A percentile compares a stretch with the other conserved stretches of the same genome.
Evolutionary conservation across 2,888 invertebrate genomes (phyloP).

Genomic region (Caenorhabditis sp.): DNA sequence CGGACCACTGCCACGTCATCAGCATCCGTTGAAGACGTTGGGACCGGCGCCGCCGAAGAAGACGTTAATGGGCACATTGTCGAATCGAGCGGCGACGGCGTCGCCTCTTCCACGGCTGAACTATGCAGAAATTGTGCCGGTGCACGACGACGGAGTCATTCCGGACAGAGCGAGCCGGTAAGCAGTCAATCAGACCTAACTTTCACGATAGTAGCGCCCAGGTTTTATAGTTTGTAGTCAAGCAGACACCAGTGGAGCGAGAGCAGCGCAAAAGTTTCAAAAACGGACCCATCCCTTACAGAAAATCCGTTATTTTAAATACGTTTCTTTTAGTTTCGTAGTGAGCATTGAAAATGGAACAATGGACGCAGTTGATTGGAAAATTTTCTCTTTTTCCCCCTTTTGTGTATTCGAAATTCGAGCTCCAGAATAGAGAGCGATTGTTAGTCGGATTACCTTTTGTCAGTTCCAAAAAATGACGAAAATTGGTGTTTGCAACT

Average conservation of each 20-base stretch:
- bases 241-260: slow-evolving; percentile 2
- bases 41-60: slow-evolving; percentile 6
- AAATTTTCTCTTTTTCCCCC: not conserved
- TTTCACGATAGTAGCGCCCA: no score
- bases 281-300: no score
- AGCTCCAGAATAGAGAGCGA: not conserved
- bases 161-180: slow-evolving; percentile 46
- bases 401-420: not conserved
- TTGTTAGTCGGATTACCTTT: not conserved
- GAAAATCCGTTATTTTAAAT: no score
- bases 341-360: slow-evolving; percentile 2
- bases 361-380: slow-evolving; percentile 14
- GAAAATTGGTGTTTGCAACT: not conserved
- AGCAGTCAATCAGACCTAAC: not conserved
- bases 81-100: slow-evolving; percentile 26
- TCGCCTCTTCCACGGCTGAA: slow-evolving; percentile 45
- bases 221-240: slow-evolving; percentile 20
- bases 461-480: not conserved
- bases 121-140: slow-evolving; percentile 49
- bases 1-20: slow-evolving; percentile 36
- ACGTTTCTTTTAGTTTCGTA: not conserved
- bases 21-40: slow-evolving; percentile 1
- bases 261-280: no score
- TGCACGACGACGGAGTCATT: slow-evolving; percentile 25
- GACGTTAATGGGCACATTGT: not conserved